These are phyloP conservation scores for Falco naumanni DNA, from an alignment of 2,797 vertebrate genomes.

Conservation along the genomic window DNA sequence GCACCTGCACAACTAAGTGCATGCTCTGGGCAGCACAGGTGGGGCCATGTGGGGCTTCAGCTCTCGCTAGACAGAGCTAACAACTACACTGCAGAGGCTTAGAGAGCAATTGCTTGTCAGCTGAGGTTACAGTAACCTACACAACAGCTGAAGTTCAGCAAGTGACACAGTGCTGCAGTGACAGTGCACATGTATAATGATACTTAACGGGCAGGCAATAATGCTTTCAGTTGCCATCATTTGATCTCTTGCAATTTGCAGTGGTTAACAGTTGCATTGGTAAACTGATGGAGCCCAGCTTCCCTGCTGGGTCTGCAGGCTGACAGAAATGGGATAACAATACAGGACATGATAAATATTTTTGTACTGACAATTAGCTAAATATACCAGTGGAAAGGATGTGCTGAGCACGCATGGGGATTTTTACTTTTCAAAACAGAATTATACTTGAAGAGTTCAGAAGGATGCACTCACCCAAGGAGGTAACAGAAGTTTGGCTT, in stretches of 20 bases:
- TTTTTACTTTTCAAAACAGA: background rate
- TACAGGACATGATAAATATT: background rate
- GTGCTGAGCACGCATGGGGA: background rate
- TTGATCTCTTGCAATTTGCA: background rate
- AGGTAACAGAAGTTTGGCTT: background rate
- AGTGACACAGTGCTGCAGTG: background rate
- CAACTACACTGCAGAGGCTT: background rate
- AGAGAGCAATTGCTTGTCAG: fast-evolving
- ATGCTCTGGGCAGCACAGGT: background rate
- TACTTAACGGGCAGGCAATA: background rate
- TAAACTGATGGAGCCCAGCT: background rate
- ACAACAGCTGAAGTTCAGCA: background rate
- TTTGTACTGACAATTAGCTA: background rate
- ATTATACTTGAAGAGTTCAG: background rate
- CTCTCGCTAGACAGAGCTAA: background rate
- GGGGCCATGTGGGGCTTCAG: fast-evolving
- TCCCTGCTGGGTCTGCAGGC: background rate
- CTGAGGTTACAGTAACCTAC: background rate
- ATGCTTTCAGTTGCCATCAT: background rate
- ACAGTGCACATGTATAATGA: fast-evolving
- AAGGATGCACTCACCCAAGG: background rate
- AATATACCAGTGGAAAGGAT: background rate
- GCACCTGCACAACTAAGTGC: fast-evolving
- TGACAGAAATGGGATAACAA: background rate
- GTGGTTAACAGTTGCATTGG: background rate